Percentiles rank a stretch among this genome's conserved stretches.
Conservation (phyloP, 2,797 vertebrate genomes). For the Crenichthys baileyi region DNA sequence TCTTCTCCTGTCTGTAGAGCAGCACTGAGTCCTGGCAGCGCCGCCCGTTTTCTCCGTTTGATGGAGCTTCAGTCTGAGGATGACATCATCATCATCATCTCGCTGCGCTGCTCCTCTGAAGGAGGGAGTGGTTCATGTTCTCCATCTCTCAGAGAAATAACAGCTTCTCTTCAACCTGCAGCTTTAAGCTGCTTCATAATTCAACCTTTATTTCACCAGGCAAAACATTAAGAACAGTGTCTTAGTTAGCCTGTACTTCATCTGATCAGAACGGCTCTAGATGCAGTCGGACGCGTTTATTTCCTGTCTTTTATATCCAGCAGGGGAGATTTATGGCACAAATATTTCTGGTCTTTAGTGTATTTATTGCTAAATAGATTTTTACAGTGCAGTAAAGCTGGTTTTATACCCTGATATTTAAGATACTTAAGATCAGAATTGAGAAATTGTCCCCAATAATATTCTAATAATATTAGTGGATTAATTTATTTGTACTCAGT, state of each 20-base stretch:
- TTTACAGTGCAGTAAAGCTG: too few species aligned
- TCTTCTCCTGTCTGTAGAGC: neutral
- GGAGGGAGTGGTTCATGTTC: constrained; percentile 6
- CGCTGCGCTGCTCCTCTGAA: constrained; percentile 3
- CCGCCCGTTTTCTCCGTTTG: constrained; percentile 22
- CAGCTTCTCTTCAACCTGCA: neutral
- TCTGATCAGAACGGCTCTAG: too few species aligned
- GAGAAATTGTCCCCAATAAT: neutral
- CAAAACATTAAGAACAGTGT: too few species aligned
- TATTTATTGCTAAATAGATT: too few species aligned
- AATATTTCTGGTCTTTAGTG: neutral
- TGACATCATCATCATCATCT: constrained; percentile 47
- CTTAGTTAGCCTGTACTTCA: too few species aligned
- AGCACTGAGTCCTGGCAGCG: constrained; percentile 16
- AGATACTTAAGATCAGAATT: neutral
- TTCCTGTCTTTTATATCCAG: neutral
- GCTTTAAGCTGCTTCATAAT: neutral
- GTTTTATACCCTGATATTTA: neutral
- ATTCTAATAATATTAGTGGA: neutral
- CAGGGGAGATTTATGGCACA: neutral
- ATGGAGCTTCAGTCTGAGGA: constrained; percentile 39
- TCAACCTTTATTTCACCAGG: too few species aligned
- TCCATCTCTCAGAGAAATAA: neutral
- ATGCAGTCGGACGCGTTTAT: neutral
- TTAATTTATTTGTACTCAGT: neutral